Conservation (phyloP, 2,113 vertebrate genomes). For the Probosciger aterrimus region DNA sequence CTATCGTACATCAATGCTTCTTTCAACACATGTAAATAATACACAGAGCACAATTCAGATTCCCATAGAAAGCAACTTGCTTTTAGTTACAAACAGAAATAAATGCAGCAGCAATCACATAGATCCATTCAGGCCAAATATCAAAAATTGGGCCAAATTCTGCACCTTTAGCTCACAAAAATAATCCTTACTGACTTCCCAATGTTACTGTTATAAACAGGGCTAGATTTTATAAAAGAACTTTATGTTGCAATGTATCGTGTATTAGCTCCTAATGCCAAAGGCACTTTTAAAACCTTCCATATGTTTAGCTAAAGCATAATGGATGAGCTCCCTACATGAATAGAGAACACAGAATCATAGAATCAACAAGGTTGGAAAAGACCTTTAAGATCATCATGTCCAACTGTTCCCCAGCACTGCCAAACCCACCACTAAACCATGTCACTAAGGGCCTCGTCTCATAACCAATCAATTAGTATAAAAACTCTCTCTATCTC, state of each 20-base stretch:
- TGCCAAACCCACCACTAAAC: not conserved
- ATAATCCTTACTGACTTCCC: not conserved
- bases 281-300: constrained; percentile 15
- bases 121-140: not conserved
- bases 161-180: not conserved
- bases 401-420: not conserved
- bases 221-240: not conserved
- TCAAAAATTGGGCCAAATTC: not conserved
- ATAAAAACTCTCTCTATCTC: not conserved
- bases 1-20: not conserved
- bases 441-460: not conserved
- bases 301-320: not conserved
- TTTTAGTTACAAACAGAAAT: constrained; percentile 8
- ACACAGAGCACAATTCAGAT: constrained; percentile 13
- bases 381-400: not conserved
- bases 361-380: not conserved
- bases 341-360: not conserved
- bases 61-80: constrained; percentile 13
- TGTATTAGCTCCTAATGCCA: not conserved
- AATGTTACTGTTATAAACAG: not conserved
- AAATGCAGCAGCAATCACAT: not conserved
- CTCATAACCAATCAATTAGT: not conserved
- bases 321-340: not conserved
- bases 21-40: constrained; percentile 40
- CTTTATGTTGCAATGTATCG: not conserved